Base-by-base conservation (phyloP, 1,140 invertebrate species). In the Drosophila watanabei region DNA sequence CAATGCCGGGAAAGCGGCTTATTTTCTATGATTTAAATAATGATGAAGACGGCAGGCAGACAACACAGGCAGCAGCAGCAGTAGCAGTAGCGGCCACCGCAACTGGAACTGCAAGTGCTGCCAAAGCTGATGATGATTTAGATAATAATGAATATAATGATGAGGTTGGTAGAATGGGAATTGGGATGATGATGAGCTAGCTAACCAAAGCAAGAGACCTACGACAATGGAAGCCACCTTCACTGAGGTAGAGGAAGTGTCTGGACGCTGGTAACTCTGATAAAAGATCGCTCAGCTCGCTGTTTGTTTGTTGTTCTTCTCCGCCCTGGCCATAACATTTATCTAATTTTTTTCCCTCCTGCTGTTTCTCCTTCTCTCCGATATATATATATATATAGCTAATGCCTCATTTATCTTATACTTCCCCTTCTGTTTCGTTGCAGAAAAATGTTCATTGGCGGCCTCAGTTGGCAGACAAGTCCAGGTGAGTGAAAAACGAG, bases 381-480 rank as follows among this genome's bases (percentile, higher is more conserved):
- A 73, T 66, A 57, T 60, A 63, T 58, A 48, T n/a, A 57, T 24
- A 73, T 52, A 51, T 77, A 66, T 54, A 49, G 66, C 62, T 84
- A 68, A 80, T 81, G 69, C 57, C 61, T 79, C 51, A 70, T 69
- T 81, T 72, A 75, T 75, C 76, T 80, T 68, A 76, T 93, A 48
- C 45, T 59, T 93, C 37, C 94, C 61, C 30, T 59, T 69, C 41
- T 69, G 35, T 96, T 94, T 94, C 95, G 93, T 97, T 98, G 86
- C 95, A 99, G 98, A 95, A 99, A 99, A 97, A 99, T 99, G 98
- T 99, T 99, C 96, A 98, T 99, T 95, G 99, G 99, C 93, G 99
- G 99, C 90, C 96, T 99, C 91, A 99, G 98, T 95, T 99, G 98
- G 98, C 98, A 99, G 95, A 99, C 99, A 92, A 99, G 98, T 96